Evolutionary conservation across 2,113 vertebrate genomes (phyloP).

Genomic region (Bufo gargarizans): DNA sequence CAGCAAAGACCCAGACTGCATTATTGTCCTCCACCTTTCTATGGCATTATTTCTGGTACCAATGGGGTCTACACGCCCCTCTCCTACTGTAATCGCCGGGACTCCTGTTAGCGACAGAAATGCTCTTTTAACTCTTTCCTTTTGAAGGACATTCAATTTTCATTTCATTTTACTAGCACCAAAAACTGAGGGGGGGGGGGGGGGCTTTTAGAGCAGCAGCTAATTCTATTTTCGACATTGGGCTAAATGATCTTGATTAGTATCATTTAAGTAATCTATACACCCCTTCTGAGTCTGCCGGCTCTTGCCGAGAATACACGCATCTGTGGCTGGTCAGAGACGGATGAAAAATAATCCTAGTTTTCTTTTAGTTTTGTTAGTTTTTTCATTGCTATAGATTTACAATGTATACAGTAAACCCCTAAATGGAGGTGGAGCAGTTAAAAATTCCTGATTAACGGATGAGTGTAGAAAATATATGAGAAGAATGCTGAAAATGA

Average conservation of each 20-base stretch:
- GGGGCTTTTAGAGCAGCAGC: not conserved
- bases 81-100: not conserved
- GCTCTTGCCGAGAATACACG: too few species aligned
- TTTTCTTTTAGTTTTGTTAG: not conserved
- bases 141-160: not conserved
- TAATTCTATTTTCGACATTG: not conserved
- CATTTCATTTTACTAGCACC: not conserved
- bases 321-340: not conserved
- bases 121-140: not conserved
- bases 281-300: not conserved
- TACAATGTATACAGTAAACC: too few species aligned
- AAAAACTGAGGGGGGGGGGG: too few species aligned
- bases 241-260: not conserved
- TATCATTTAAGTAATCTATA: not conserved
- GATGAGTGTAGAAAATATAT: too few species aligned
- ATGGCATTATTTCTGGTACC: constrained; percentile 30
- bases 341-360: not conserved
- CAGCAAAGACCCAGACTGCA: constrained; percentile 57
- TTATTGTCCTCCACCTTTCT: constrained; percentile 32
- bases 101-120: not conserved
- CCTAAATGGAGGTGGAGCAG: too few species aligned
- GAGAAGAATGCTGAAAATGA: too few species aligned
- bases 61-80: not conserved
- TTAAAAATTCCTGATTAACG: too few species aligned
- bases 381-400: too few species aligned